phyloP scores from a whole-genome alignment of 2,888 invertebrate species.

The Scrobipalpa costella region DNA sequence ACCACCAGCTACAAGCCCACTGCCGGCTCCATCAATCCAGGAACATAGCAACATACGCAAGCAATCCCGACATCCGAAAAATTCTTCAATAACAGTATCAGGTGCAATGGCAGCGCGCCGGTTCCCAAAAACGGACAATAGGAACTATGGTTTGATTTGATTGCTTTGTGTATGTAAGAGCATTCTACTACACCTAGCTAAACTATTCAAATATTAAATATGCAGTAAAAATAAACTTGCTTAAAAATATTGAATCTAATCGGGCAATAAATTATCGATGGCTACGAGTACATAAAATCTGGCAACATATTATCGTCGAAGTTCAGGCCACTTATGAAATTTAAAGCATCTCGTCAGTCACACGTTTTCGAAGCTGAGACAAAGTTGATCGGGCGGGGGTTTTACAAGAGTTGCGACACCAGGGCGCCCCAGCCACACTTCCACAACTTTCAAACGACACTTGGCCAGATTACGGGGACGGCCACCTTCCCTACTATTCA shows the following conservation, averaged over 20 bases:
- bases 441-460: conserved; percentile 52
- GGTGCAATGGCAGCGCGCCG: not conserved
- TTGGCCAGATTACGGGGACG: conserved; percentile 45
- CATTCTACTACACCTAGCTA: no score
- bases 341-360: conserved; percentile 42
- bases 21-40: conserved; percentile 19
- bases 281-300: not conserved
- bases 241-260: not conserved
- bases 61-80: not conserved
- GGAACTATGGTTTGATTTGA: not conserved
- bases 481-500: conserved; percentile 36
- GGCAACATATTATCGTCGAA: conserved; percentile 22
- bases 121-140: not conserved
- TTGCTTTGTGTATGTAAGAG: not conserved
- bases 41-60: not conserved
- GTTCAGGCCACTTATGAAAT: conserved; percentile 34
- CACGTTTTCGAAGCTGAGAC: conserved; percentile 42
- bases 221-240: no score
- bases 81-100: not conserved
- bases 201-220: no score
- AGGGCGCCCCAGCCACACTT: conserved; percentile 39
- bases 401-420: conserved; percentile 40
- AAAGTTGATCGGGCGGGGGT: conserved; percentile 42
- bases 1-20: not conserved
- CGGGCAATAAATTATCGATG: not conserved